A percentile compares a stretch with the other conserved stretches of the same genome.
These are phyloP conservation scores for Perizoma flavofasciatum DNA, from an alignment of 2,888 invertebrate genomes.

Conservation along the genomic window DNA sequence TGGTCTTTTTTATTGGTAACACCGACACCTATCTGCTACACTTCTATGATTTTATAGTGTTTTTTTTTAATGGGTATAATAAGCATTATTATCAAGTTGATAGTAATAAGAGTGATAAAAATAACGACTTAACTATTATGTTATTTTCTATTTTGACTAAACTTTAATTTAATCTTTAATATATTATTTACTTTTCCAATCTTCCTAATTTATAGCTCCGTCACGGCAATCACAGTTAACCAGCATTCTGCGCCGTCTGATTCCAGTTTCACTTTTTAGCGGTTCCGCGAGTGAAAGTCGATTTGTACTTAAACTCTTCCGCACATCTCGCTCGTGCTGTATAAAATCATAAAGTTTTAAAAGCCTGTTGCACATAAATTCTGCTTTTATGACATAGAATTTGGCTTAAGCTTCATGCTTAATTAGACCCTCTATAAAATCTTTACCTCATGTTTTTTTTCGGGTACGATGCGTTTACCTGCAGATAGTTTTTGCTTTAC, in stretches of 20 bases:
- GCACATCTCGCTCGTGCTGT: slow-evolving; percentile 61
- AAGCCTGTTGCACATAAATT: slow-evolving; percentile 21
- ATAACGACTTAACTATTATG: too few relatives aligned
- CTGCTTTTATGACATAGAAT: slow-evolving; percentile 23
- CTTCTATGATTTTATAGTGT: too few relatives aligned
- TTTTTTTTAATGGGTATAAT: too few relatives aligned
- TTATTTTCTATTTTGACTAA: not conserved
- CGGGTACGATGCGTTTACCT: slow-evolving; percentile 9
- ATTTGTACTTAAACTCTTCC: slow-evolving; percentile 72
- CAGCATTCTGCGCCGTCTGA: slow-evolving; percentile 59
- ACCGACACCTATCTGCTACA: too few relatives aligned
- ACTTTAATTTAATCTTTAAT: not conserved
- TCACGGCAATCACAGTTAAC: slow-evolving; percentile 62
- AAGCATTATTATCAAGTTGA: too few relatives aligned
- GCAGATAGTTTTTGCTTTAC: slow-evolving; percentile 12
- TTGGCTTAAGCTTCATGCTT: slow-evolving; percentile 28
- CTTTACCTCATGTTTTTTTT: slow-evolving; percentile 19
- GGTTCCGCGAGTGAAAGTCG: slow-evolving; percentile 71
- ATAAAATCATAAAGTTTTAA: slow-evolving; percentile 40
- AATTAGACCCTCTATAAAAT: slow-evolving; percentile 33
- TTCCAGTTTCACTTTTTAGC: slow-evolving; percentile 82
- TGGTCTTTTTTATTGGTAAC: too few relatives aligned
- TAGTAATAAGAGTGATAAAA: too few relatives aligned
- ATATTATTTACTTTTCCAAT: slow-evolving; percentile 26
- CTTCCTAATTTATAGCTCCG: slow-evolving; percentile 39